phyloP scores from a whole-genome alignment of 2,888 invertebrate species.

The Autographa gamma region DNA sequence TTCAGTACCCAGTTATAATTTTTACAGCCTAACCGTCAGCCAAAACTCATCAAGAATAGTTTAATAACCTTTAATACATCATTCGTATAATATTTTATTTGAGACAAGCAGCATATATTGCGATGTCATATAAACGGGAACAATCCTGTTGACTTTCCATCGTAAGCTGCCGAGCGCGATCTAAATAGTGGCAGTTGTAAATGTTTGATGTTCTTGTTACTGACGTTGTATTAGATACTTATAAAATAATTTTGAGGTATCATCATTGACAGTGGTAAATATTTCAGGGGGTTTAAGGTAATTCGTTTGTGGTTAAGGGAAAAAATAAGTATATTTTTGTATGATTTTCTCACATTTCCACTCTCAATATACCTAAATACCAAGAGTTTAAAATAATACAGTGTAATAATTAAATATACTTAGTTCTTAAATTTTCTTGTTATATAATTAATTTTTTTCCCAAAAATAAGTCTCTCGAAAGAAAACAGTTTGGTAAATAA shows the following conservation, averaged over 20 bases:
- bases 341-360: too few species aligned
- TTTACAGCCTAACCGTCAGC: background rate
- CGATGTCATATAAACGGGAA: background rate
- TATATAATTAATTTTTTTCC: too few species aligned
- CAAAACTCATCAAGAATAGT: background rate
- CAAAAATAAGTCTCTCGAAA: too few species aligned
- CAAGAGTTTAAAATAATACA: too few species aligned
- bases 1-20: background rate
- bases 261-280: background rate
- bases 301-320: too few species aligned
- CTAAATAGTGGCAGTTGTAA: slow-evolving; percentile 22
- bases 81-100: background rate
- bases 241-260: background rate
- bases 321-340: too few species aligned
- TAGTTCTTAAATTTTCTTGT: too few species aligned
- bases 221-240: slow-evolving; percentile 7
- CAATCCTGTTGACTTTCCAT: slow-evolving; percentile 5
- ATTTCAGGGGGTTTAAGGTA: too few species aligned
- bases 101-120: background rate
- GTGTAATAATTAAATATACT: too few species aligned
- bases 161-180: slow-evolving; percentile 5
- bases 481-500: too few species aligned
- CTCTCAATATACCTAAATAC: too few species aligned
- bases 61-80: background rate
- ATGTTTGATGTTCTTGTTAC: slow-evolving; percentile 7